A percentile compares a stretch with the other conserved stretches of the same genome.
Conservation (phyloP, 2,797 vertebrate genomes). For the Gobio occitaniae region DNA sequence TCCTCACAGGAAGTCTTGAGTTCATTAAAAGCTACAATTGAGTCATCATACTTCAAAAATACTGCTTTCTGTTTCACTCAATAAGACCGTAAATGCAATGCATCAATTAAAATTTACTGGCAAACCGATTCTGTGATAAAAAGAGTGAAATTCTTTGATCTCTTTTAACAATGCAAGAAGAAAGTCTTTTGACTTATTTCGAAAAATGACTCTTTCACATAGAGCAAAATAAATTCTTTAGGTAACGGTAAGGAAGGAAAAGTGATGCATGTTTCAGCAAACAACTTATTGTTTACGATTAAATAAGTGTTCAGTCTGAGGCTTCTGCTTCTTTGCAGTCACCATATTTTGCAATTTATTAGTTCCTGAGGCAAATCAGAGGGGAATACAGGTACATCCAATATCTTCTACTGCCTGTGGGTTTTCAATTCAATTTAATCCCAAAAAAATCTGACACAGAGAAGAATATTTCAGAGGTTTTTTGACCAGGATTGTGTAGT, state of each 20-base stretch:
- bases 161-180: not conserved
- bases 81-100: slow-evolving; percentile 10
- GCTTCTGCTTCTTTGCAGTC: slow-evolving; percentile 62
- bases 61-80: not conserved
- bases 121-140: not conserved
- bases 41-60: not conserved
- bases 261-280: not conserved
- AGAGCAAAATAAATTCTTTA: not conserved
- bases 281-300: slow-evolving; percentile 10
- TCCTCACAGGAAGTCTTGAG: not conserved
- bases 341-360: slow-evolving; percentile 80
- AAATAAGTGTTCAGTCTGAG: slow-evolving; percentile 12
- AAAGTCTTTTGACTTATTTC: not conserved
- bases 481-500: slow-evolving; percentile 57
- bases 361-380: slow-evolving; percentile 73
- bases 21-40: slow-evolving; percentile 26
- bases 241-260: not conserved
- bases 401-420: slow-evolving; percentile 83
- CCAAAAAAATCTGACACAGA: slow-evolving; percentile 73
- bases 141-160: not conserved
- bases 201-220: not conserved
- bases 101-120: slow-evolving; percentile 18
- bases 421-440: slow-evolving; percentile 88
- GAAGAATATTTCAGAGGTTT: slow-evolving; percentile 64
- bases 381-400: slow-evolving; percentile 73